Evolutionary conservation across 2,888 invertebrate species (phyloP).

Genomic region (Sinopyrophorus schimmeli): DNA sequence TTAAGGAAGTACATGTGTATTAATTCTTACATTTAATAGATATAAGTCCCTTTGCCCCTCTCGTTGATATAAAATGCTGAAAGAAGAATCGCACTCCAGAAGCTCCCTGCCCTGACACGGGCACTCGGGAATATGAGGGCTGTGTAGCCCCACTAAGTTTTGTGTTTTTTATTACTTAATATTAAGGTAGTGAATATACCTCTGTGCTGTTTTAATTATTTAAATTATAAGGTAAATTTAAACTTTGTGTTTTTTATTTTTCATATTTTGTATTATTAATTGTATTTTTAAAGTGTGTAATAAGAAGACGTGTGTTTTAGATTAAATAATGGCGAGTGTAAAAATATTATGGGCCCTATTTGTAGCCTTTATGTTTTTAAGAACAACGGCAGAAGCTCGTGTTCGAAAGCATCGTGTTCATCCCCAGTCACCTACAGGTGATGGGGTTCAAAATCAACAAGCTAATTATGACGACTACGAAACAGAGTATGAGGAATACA

Average conservation of each 20-base stretch:
- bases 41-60: conserved; percentile 30
- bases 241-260: neutral
- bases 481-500: conserved; percentile 45
- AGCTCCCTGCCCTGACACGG: conserved; percentile 45
- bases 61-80: conserved; percentile 36
- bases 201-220: neutral
- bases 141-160: conserved; percentile 28
- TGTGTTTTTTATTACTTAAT: conserved; percentile 13
- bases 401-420: conserved; percentile 35
- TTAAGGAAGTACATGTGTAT: conserved; percentile 28
- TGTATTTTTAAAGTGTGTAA: neutral
- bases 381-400: conserved; percentile 41
- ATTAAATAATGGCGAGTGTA: conserved; percentile 25
- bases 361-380: conserved; percentile 38
- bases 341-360: conserved; percentile 38
- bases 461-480: conserved; percentile 45
- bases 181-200: conserved; percentile 1
- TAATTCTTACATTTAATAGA: conserved; percentile 26
- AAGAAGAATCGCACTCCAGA: conserved; percentile 29
- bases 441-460: conserved; percentile 46
- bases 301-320: neutral
- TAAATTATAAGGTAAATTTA: neutral
- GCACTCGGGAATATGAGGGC: conserved; percentile 40
- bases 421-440: conserved; percentile 7
- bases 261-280: neutral